Evolutionary conservation across 2,797 vertebrate species (phyloP), one percentile per base, ranked within the genome.

Genomic region (Danio tinwini): DNA sequence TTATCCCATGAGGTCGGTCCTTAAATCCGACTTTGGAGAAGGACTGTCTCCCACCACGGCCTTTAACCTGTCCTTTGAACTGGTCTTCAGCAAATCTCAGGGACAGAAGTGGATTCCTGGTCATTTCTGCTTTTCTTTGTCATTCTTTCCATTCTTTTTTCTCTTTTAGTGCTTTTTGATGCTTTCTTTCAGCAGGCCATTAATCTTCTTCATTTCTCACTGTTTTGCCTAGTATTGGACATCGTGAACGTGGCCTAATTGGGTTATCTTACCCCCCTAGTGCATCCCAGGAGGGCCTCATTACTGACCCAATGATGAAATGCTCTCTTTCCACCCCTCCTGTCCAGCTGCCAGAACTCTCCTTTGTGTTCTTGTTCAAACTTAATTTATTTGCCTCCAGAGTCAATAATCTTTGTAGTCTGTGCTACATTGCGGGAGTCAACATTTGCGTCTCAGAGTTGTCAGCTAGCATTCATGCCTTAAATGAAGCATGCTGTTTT

Each of bases 121-220:
- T 68, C 52, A 39, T 65, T 68, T 49, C 21, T 68, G 76, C 76
- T n/a, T 10, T 44, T 40, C 64, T 63, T 45, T 63, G 37, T 55
- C 19, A 0, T 76, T 53, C 19, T 40, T 63, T 81, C 40, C 14
- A 56, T 19, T 16, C 39, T 75, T 63, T 50, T 45, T 52, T 71
- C 53, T 59, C 52, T 63, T 76, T 42, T 58, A 75, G 73, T 65
- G 50, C 79, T 64, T 64, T 64, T 81, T 74, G 63, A 69, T 65
- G 45, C 61, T 82, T 76, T 65, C 82, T 74, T 82, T 82, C 80
- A 62, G 12, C 73, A 68, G n/a, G 21, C 65, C 79, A 83, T 86
- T 86, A 75, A 82, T 85, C 86, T 74, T 76, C 58, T 68, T 63
- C 17, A 44, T 19, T 39, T 55, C 55, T 71, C 61, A 50, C 69